phyloP scores from a whole-genome alignment of 2,113 vertebrate species.

The Thamnaconus septentrionalis region DNA sequence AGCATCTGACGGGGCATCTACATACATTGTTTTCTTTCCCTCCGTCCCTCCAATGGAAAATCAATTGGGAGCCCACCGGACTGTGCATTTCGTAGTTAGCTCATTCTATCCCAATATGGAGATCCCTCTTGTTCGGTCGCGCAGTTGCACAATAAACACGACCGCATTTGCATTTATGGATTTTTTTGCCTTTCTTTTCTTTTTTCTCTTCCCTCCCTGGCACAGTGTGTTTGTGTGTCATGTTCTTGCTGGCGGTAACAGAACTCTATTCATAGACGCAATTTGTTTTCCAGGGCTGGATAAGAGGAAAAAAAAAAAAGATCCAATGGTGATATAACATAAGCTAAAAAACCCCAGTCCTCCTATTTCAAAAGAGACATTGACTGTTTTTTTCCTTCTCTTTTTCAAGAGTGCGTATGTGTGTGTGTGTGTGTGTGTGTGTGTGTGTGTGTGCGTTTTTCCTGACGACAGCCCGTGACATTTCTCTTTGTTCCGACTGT shows the following conservation, averaged over 20 bases:
- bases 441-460: too few relatives aligned
- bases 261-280: conserved; percentile 24
- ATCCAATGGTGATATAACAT: neutral
- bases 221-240: too few relatives aligned
- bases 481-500: too few relatives aligned
- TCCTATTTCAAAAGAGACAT: too few relatives aligned
- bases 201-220: too few relatives aligned
- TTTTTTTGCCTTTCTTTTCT: conserved; percentile 31
- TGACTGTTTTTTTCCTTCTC: too few relatives aligned
- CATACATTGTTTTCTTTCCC: too few relatives aligned
- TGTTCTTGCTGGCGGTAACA: too few relatives aligned
- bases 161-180: conserved; percentile 61
- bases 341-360: neutral
- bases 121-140: conserved; percentile 19
- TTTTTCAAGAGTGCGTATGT: too few relatives aligned
- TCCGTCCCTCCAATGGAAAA: conserved; percentile 4
- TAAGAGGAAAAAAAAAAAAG: neutral
- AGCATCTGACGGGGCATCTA: conserved; percentile 23
- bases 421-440: too few relatives aligned
- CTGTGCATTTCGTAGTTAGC: conserved; percentile 31
- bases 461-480: too few relatives aligned
- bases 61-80: conserved; percentile 47
- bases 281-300: neutral
- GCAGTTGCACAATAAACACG: conserved; percentile 35
- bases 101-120: conserved; percentile 42